A percentile compares a stretch with the other conserved stretches of the same genome.
These are phyloP conservation scores for Toxotes chatareus DNA, from an alignment of 2,113 vertebrate genomes.

Conservation along the genomic window DNA sequence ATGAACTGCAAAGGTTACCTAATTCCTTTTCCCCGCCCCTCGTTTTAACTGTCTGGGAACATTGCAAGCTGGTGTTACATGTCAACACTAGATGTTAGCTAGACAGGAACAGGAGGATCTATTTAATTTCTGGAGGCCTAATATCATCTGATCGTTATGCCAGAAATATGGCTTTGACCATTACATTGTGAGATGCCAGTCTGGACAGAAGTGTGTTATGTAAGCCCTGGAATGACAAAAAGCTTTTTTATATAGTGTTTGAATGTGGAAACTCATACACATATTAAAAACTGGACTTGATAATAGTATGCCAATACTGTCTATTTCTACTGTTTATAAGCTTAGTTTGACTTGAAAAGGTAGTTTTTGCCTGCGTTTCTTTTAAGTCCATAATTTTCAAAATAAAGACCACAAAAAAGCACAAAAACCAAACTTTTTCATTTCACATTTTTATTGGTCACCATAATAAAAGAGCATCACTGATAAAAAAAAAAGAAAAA, in stretches of 20 bases:
- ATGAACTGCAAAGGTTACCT: slow-evolving; percentile 22
- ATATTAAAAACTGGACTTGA: neutral
- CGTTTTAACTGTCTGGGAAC: slow-evolving; percentile 42
- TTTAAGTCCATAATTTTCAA: neutral
- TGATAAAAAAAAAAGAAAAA: slow-evolving; percentile 81
- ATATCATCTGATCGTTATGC: slow-evolving; percentile 36
- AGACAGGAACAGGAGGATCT: slow-evolving; percentile 38
- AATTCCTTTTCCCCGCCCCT: slow-evolving; percentile 11
- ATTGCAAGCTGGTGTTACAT: slow-evolving; percentile 67
- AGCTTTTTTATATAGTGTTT: neutral
- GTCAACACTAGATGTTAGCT: slow-evolving; percentile 57
- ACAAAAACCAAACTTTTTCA: neutral
- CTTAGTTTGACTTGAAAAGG: neutral
- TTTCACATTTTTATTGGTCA: slow-evolving; percentile 83
- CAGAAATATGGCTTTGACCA: slow-evolving; percentile 39
- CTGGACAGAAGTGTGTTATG: slow-evolving; percentile 17
- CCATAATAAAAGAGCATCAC: slow-evolving; percentile 80
- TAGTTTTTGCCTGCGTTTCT: neutral
- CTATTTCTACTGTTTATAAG: neutral
- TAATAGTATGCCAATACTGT: neutral
- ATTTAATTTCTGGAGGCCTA: slow-evolving; percentile 41
- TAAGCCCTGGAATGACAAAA: slow-evolving; percentile 19
- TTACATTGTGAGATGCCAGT: slow-evolving; percentile 10
- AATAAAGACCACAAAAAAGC: neutral
- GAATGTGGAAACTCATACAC: neutral